Base-by-base conservation (phyloP, 2,797 vertebrate genomes). In the Oreortyx pictus region DNA sequence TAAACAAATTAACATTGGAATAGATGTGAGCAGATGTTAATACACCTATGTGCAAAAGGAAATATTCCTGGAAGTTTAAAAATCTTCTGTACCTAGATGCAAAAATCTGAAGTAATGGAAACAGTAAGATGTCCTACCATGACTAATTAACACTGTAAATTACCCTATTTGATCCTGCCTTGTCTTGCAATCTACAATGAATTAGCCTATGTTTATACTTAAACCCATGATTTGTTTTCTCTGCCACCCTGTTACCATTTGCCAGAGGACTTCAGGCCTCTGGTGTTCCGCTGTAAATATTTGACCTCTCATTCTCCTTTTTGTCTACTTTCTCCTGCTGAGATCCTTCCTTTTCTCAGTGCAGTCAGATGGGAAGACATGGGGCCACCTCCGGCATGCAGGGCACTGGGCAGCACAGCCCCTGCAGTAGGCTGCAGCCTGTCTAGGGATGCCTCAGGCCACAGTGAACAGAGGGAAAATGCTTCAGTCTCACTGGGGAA, bases 321-420 rank as follows among this genome's bases (percentile, higher is more conserved):
- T 86, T 93, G 90, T 90, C 87, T 93, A 70, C 85, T 96, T 95
- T 95, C 50, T 93, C 93, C 86, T 1, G 6, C 89, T 33, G 82
- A 89, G 92, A 33, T 67, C 85, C 93, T 97, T 95, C 91, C 94
- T 96, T 31, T 79, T 87, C 92, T 91, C 73, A 70, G 62, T 71
- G 82, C 93, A 92, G 80, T 86, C 57, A 62, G 44, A 44, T 46
- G 57, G 31, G 43, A 33, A 85, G 43, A 70, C 5, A 19, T 27
- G 24, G 82, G 60, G n/a, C 54, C 47, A 7, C 3, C 7, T 29
- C 46, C 25, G 18, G 46, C 43, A 33, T 62, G 75, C 73, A 5
- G 0, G 2, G 37, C 35, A 41, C 78, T 43, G 49, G n/a, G 10
- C 31, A 50, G 64, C 6, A 1, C 33, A 39, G 39, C 52, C 46